Conservation (phyloP, 2,888 invertebrate species). For the Pristionchus fissidentatus region DNA sequence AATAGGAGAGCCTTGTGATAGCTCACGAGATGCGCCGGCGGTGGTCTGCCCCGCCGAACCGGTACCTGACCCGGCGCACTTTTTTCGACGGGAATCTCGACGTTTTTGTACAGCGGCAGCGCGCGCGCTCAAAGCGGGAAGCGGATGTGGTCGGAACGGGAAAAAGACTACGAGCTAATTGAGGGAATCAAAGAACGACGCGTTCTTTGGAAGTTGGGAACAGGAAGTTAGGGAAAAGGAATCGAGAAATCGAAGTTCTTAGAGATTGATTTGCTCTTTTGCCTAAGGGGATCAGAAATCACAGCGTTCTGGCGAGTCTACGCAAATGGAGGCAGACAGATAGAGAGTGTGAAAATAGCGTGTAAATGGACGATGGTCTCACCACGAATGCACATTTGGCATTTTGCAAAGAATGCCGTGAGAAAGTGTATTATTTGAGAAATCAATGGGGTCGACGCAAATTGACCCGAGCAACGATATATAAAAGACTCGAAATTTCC, state of each 20-base stretch:
- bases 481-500: too few relatives aligned
- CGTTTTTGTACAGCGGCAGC: conserved; percentile 1
- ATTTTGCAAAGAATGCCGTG: too few relatives aligned
- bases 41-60: conserved; percentile 40
- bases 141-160: conserved; percentile 25
- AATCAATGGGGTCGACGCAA: too few relatives aligned
- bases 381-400: too few relatives aligned
- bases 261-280: too few relatives aligned
- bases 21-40: conserved; percentile 20
- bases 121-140: neutral
- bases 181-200: conserved; percentile 24
- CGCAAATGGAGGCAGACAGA: neutral
- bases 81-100: neutral
- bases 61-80: conserved; percentile 16
- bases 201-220: conserved; percentile 2
- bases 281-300: neutral
- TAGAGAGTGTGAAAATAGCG: too few relatives aligned
- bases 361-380: too few relatives aligned
- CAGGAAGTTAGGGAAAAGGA: conserved; percentile 7
- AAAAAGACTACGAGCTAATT: conserved; percentile 27
- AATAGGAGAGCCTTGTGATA: neutral
- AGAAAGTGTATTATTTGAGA: too few relatives aligned
- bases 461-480: too few relatives aligned
- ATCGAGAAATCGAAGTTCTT: neutral
- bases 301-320: neutral